Percentiles rank a stretch among this genome's conserved stretches.
Evolutionary conservation across 2,113 vertebrate species (phyloP).

Genomic region (Polyodon spathula): DNA sequence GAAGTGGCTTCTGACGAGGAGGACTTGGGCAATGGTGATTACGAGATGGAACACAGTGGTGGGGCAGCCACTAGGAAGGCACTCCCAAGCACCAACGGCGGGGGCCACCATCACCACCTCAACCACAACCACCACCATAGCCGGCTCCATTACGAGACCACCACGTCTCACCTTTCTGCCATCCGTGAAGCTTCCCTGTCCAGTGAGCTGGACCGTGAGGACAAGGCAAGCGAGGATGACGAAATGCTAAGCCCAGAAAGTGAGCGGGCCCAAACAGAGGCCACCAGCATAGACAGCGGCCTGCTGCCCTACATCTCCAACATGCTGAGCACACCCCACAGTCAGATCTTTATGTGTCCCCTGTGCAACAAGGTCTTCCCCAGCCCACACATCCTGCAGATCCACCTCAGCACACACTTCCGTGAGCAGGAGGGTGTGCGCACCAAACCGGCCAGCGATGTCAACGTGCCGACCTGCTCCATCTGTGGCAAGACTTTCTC

Average conservation of each 20-base stretch:
- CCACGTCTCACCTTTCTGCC: conserved; percentile 69
- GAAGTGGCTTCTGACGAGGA: conserved; percentile 85
- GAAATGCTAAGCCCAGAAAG: conserved; percentile 80
- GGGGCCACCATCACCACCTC: conserved; percentile 41
- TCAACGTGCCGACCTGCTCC: conserved; percentile 96
- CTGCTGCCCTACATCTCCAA: conserved; percentile 94
- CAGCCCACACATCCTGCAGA: conserved; percentile 96
- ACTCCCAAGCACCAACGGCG: conserved; percentile 64
- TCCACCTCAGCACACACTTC: conserved; percentile 98
- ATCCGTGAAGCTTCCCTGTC: conserved; percentile 89
- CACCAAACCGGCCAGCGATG: conserved; percentile 88
- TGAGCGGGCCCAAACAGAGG: conserved; percentile 77
- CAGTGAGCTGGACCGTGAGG: conserved; percentile 87
- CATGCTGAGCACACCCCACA: conserved; percentile 81
- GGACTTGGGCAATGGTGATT: conserved; percentile 82
- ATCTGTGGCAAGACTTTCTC: conserved; percentile 99
- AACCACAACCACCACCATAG: conserved; percentile 68
- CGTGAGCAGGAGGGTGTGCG: conserved; percentile 96
- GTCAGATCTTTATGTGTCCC: conserved; percentile 98
- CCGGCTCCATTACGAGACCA: conserved; percentile 76
- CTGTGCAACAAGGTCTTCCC: conserved; percentile 99
- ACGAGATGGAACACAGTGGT: conserved; percentile 88
- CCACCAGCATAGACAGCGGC: conserved; percentile 72
- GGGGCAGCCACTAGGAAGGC: conserved; percentile 60
- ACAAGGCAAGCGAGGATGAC: conserved; percentile 80